phyloP scores from a whole-genome alignment of 2,113 vertebrate species.

The Megaceryle torquata region DNA sequence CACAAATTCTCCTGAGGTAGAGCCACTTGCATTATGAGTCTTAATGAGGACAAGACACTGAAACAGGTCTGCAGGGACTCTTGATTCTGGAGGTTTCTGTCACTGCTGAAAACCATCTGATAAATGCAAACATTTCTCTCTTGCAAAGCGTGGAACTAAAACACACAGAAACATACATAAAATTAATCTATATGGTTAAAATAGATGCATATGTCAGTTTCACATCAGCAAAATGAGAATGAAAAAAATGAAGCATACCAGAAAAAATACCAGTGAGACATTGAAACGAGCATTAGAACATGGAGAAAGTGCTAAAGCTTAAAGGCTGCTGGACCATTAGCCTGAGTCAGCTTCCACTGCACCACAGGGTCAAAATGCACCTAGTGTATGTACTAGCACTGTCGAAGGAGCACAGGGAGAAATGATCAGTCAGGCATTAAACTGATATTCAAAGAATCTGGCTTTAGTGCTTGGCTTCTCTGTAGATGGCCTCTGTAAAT shows the following conservation, averaged over 20 bases:
- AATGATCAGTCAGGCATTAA: background rate
- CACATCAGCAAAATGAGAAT: background rate
- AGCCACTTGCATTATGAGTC: constrained; percentile 80
- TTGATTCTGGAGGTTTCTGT: constrained; percentile 65
- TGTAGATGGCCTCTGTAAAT: background rate
- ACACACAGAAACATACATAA: constrained; percentile 36
- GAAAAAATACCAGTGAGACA: background rate
- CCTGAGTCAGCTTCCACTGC: background rate
- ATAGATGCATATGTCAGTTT: background rate
- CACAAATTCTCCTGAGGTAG: constrained; percentile 81
- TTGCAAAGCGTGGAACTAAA: constrained; percentile 82
- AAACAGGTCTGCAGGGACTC: constrained; percentile 79
- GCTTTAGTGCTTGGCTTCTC: background rate
- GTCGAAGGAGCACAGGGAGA: background rate
- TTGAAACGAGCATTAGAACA: background rate
- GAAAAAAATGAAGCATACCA: background rate
- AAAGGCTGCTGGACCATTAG: background rate
- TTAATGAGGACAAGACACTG: constrained; percentile 75
- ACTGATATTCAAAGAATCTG: background rate
- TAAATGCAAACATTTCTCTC: constrained; percentile 76
- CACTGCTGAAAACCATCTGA: constrained; percentile 75
- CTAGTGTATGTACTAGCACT: background rate
- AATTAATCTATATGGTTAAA: background rate
- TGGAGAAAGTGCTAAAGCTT: background rate
- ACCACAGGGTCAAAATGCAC: background rate